Evolutionary conservation across 2,888 invertebrate genomes (phyloP).

Genomic region (Tillus elongatus): DNA sequence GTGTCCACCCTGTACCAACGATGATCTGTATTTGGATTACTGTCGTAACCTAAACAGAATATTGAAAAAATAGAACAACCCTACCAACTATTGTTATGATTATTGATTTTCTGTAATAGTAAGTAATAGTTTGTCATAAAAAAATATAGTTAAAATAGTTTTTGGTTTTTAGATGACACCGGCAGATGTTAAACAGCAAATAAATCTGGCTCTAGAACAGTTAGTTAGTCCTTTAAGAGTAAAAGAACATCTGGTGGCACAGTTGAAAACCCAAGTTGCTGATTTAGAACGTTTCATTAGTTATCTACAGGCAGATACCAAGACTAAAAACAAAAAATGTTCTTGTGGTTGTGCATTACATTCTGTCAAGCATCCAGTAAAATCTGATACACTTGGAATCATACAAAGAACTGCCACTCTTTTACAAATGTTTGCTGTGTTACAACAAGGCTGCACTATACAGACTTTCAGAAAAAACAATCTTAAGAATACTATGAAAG

Average conservation of each 20-base stretch:
- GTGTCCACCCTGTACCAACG: no score
- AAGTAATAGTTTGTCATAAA: no score
- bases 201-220: conserved; percentile 82
- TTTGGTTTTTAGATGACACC: conserved; percentile 54
- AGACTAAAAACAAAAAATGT: conserved; percentile 38
- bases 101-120: background rate
- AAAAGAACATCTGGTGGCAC: conserved; percentile 91
- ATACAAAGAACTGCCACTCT: conserved; percentile 82
- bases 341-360: conserved; percentile 45
- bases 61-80: no score
- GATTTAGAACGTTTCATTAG: conserved; percentile 96
- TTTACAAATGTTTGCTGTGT: conserved; percentile 85
- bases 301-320: conserved; percentile 77
- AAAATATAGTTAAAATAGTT: no score
- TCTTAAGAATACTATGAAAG: conserved; percentile 72
- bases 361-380: conserved; percentile 35
- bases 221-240: conserved; percentile 90
- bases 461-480: conserved; percentile 65
- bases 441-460: conserved; percentile 84
- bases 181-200: conserved; percentile 78
- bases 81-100: no score
- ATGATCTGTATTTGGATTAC: no score
- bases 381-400: conserved; percentile 58
- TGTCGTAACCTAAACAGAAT: no score
- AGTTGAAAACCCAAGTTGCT: conserved; percentile 92